Evolutionary conservation across 2,888 invertebrate genomes (phyloP), one percentile per base, ranked within the genome.

Genomic region (Pediacus dermestoides): DNA sequence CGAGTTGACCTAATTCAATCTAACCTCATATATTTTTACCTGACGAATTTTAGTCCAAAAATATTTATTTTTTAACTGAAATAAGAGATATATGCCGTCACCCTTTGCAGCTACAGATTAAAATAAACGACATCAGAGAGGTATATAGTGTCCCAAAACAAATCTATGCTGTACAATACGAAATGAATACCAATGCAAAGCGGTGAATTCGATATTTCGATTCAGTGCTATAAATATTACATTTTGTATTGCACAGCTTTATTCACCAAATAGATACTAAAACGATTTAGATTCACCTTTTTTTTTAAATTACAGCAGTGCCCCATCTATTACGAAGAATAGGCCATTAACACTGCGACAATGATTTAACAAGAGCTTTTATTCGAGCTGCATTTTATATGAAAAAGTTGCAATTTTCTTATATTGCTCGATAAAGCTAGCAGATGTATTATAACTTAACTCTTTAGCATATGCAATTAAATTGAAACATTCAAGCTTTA

Each of bases 121-220:
- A 28, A 28, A 28, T 54, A 57, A 57, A 59, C 53, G 55, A 61
- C 58, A 48, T 52, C 46, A 42, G 55, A n/a, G n/a, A 46, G 57
- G 39, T 54, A 43, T 46, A 46, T 45, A 46, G 35, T 46, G 55
- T 60, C 61, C 60, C 60, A 44, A 49, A 60, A 56, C 60, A 57
- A 60, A 61, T 61, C 58, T 57, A 57, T 55, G 53, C 52, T 42
- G 42, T 44, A 55, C 55, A 58, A 52, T 57, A 52, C 53, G 43
- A 49, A 55, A 60, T 57, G 58, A 57, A 58, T 60, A 59, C 54
- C 55, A 59, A 59, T 59, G 30, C 4, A 22, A 16, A 28, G 16
- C 16, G 16, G 30, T 25, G 30, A 25, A 11, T 39, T 43, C 43
- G 37, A 48, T 42, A 40, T 50, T 52, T 51, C 42, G 40, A 52